Percentiles rank a stretch among this genome's conserved stretches.
phyloP scores from a whole-genome alignment of 1,140 invertebrate species.

The Aethina tumida region DNA sequence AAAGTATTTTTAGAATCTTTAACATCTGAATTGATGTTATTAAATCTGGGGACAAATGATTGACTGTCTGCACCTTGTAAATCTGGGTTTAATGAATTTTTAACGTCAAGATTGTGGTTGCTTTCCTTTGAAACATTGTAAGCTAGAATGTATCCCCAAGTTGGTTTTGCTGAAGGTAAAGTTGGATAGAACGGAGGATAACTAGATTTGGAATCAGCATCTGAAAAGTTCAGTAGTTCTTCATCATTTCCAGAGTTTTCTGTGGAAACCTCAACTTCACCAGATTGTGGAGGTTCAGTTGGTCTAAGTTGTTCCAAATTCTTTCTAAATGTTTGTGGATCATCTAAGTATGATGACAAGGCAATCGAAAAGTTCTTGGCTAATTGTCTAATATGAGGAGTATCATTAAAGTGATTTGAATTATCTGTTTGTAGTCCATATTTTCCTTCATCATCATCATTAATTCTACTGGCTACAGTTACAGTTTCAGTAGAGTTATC shows the following conservation, averaged over 20 bases:
- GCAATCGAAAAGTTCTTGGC: conserved; percentile 75
- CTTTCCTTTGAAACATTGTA: conserved; percentile 16
- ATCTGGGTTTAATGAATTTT: conserved; percentile 25
- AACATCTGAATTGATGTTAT: conserved; percentile 20
- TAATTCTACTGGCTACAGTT: background rate
- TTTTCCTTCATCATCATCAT: conserved; percentile 29
- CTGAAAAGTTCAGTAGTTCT: conserved; percentile 66
- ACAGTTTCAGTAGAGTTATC: background rate
- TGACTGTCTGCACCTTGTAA: conserved; percentile 29
- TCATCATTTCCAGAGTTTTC: conserved; percentile 40
- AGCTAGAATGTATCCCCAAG: conserved; percentile 29
- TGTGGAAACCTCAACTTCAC: conserved; percentile 28
- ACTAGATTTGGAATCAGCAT: conserved; percentile 41
- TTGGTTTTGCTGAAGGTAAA: conserved; percentile 19
- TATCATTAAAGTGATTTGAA: too few species aligned
- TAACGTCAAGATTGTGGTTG: conserved; percentile 13
- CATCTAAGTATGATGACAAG: conserved; percentile 67
- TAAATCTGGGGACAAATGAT: conserved; percentile 30
- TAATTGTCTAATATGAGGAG: conserved; percentile 59
- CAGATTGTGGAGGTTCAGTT: conserved; percentile 53
- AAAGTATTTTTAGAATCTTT: conserved; percentile 12
- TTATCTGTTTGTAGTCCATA: conserved; percentile 39
- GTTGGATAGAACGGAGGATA: conserved; percentile 23
- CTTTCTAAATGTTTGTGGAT: conserved; percentile 66
- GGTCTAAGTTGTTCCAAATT: conserved; percentile 64